Evolutionary conservation across 2,113 vertebrate species (phyloP).

Genomic region (Hippolais icterina): DNA sequence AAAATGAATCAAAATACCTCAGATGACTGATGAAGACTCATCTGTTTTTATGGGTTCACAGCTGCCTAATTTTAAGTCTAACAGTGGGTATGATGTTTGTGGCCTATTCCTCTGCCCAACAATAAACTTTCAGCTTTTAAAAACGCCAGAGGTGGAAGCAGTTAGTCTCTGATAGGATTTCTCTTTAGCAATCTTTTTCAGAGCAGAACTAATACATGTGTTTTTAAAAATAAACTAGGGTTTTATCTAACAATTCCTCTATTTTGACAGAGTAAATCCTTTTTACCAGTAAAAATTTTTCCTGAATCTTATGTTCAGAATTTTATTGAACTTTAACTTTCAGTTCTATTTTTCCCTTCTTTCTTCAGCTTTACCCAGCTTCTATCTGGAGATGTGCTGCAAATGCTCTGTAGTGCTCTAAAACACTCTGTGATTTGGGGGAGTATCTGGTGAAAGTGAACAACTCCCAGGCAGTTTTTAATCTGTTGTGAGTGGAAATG

Average conservation of each 20-base stretch:
- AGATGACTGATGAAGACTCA: background rate
- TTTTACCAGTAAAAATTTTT: background rate
- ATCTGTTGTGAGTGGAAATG: background rate
- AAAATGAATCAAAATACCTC: background rate
- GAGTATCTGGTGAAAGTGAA: background rate
- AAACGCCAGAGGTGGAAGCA: background rate
- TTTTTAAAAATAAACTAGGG: background rate
- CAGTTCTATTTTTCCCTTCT: background rate
- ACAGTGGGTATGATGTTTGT: background rate
- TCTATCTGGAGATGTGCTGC: background rate
- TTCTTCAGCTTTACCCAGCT: background rate
- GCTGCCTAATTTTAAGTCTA: background rate
- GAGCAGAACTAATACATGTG: background rate
- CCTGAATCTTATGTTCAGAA: background rate
- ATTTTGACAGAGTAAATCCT: background rate
- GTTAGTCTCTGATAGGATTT: background rate
- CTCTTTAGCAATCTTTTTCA: background rate
- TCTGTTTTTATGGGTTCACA: background rate
- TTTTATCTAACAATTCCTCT: background rate
- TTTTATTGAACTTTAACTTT: background rate
- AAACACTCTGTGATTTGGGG: rapidly evolving
- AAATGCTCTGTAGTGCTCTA: background rate
- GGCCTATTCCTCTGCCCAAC: background rate
- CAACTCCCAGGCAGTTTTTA: background rate
- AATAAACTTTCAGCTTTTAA: background rate